Evolutionary conservation across 2,113 vertebrate genomes (phyloP), one percentile per base, ranked within the genome.

Genomic region (Anguilla japonica): DNA sequence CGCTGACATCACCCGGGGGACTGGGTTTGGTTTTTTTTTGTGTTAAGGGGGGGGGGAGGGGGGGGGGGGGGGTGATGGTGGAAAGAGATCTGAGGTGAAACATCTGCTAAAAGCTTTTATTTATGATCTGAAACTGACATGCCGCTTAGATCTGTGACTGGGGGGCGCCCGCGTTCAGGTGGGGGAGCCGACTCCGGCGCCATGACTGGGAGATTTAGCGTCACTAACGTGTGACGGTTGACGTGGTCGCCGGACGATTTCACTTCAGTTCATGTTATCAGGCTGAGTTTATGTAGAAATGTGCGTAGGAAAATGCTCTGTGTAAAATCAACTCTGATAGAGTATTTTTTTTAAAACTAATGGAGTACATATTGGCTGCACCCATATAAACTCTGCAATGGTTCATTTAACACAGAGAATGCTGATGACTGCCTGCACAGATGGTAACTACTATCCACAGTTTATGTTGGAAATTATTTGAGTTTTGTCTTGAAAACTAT

Each of bases 1-100:
- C 26, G 16, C 95, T 96, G 95, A 94, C 94, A 94, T 93, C 93
- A 92, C 93, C 88, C 88, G 90, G 92, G 86, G 87, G 88, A 50
- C 9, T 6, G 43, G 9, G 34, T 34, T 34, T 34, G 43, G 43
- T 53, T 53, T 53, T 53, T 53, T 14, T 53, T 53, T 86, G 83
- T 89, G 88, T 89, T 79, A 22, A 11, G 7, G 50, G 50, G 50
- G 1, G 7, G 50, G 50, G 50, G 50, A 7, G 50, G 8, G 50
- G 50, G 50, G 57, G 22, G 14, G 34, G 80, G 26, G 41, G 22
- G 34, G 34, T 1, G 34, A 34, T 34, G 34, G 34, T 34, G 34
- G 34, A 34, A 34, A 34, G 34, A 34, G 34, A 34, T 34, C 34
- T 53, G 29, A 43, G 43, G n/a, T 43, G 84, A 20, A 75, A 78